Evolutionary conservation across 2,797 vertebrate genomes (phyloP).

Genomic region (Sarcophilus harrisii): DNA sequence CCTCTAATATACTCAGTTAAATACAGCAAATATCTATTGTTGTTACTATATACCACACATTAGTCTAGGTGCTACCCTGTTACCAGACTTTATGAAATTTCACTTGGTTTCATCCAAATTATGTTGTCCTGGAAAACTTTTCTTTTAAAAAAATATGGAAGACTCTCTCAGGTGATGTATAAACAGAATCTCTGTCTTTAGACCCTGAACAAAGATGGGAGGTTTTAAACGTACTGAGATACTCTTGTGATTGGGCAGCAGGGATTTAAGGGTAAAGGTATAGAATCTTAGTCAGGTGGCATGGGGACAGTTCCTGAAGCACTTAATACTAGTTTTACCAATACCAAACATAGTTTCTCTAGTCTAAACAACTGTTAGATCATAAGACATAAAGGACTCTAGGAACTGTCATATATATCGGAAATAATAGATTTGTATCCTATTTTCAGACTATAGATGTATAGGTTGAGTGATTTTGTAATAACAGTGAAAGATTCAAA

Average conservation of each 20-base stretch:
- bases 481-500: not conserved
- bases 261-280: not conserved
- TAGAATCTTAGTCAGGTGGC: not conserved
- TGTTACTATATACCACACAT: not conserved
- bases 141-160: slow-evolving; percentile 2
- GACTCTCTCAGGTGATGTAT: not conserved
- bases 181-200: not conserved
- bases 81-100: not conserved
- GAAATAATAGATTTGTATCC: not conserved
- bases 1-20: not conserved
- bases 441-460: not conserved
- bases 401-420: not conserved
- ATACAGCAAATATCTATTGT: not conserved
- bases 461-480: not conserved
- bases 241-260: not conserved
- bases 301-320: not conserved
- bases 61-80: not conserved
- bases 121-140: not conserved
- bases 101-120: slow-evolving; percentile 11
- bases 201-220: not conserved
- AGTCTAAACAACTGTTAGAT: not conserved
- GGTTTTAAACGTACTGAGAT: not conserved
- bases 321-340: not conserved
- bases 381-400: not conserved
- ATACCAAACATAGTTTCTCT: not conserved